These are phyloP conservation scores for Apamea sordens DNA, from an alignment of 2,888 invertebrate genomes.

Conservation along the genomic window DNA sequence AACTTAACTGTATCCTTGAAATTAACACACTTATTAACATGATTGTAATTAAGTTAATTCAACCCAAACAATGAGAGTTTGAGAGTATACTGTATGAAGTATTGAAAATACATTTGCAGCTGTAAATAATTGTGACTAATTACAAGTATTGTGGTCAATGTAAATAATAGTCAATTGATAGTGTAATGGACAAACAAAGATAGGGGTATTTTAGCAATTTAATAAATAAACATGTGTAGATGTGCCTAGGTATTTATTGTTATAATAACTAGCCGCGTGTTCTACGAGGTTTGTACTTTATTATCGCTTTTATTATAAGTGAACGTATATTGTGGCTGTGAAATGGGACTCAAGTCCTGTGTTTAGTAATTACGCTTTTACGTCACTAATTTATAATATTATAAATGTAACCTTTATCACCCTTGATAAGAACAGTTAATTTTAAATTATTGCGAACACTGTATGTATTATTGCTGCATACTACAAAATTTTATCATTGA, in stretches of 20 bases:
- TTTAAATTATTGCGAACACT: slow-evolving; percentile 59
- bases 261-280: slow-evolving; percentile 77
- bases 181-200: slow-evolving; percentile 80
- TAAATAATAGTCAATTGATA: slow-evolving; percentile 86
- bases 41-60: slow-evolving; percentile 19
- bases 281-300: slow-evolving; percentile 83
- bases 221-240: slow-evolving; percentile 73
- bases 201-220: slow-evolving; percentile 72
- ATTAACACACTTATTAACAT: slow-evolving; percentile 31
- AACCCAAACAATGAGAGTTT: background rate
- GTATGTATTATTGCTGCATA: slow-evolving; percentile 47
- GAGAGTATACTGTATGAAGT: slow-evolving; percentile 39
- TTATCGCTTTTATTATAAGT: slow-evolving; percentile 86
- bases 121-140: slow-evolving; percentile 76
- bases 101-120: slow-evolving; percentile 63
- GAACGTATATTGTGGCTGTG: slow-evolving; percentile 89
- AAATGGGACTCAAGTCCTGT: slow-evolving; percentile 83
- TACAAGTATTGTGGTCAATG: slow-evolving; percentile 76
- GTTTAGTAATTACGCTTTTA: slow-evolving; percentile 86
- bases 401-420: slow-evolving; percentile 70
- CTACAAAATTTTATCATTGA: slow-evolving; percentile 33
- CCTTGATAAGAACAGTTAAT: slow-evolving; percentile 64
- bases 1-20: slow-evolving; percentile 24
- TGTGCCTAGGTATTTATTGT: slow-evolving; percentile 79
- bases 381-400: slow-evolving; percentile 86